phyloP scores from a whole-genome alignment of 2,797 vertebrate species.

The Sebastes alutus region DNA sequence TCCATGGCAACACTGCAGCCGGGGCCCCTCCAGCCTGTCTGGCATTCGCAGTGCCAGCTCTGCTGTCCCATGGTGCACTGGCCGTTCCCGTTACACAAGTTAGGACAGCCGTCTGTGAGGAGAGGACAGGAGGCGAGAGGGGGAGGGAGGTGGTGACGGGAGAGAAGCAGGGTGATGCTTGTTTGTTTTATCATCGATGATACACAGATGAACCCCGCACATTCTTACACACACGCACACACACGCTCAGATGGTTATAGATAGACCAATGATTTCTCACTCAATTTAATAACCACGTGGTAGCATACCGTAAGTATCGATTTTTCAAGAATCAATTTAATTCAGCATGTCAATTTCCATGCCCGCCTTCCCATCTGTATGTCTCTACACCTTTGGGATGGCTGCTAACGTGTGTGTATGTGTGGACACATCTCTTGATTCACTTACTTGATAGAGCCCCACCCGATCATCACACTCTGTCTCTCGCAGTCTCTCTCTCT shows the following conservation, averaged over 20 bases:
- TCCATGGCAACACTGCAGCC: slow-evolving; percentile 99
- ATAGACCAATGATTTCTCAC: slow-evolving; percentile 47
- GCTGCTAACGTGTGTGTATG: slow-evolving; percentile 35
- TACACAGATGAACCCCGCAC: slow-evolving; percentile 29
- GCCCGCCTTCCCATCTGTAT: slow-evolving; percentile 44
- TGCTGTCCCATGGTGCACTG: slow-evolving; percentile 98
- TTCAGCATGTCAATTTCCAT: slow-evolving; percentile 54
- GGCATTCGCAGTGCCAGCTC: slow-evolving; percentile 99
- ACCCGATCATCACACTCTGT: slow-evolving; percentile 62
- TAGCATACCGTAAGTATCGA: slow-evolving; percentile 35
- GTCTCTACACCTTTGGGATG: slow-evolving; percentile 32
- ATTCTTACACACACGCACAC: not conserved
- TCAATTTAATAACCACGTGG: slow-evolving; percentile 40
- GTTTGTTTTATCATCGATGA: slow-evolving; percentile 43
- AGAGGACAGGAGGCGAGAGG: slow-evolving; percentile 24
- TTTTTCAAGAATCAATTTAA: slow-evolving; percentile 57
- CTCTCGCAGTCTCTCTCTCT: slow-evolving; percentile 30
- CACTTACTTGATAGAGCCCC: slow-evolving; percentile 66
- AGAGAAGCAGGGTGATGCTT: slow-evolving; percentile 43
- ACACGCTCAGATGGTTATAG: slow-evolving; percentile 29
- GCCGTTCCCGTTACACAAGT: slow-evolving; percentile 97
- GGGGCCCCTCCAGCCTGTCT: slow-evolving; percentile 97
- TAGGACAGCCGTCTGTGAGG: slow-evolving; percentile 94
- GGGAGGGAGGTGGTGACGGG: slow-evolving; percentile 5
- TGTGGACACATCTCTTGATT: slow-evolving; percentile 56